Base-by-base conservation (phyloP, 2,888 invertebrate species). In the Synergus laeviventris region DNA sequence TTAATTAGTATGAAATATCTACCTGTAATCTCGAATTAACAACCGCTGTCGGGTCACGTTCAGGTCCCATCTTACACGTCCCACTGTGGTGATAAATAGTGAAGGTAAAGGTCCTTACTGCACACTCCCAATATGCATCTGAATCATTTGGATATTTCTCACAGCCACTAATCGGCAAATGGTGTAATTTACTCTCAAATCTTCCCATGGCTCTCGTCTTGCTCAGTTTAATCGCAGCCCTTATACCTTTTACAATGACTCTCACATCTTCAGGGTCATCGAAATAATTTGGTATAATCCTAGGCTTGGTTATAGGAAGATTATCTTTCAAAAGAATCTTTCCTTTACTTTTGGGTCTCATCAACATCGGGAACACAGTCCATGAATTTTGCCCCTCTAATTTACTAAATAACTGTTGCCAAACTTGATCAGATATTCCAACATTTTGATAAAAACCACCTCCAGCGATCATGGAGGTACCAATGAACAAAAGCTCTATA, bases 41-140 rank as follows among this genome's bases (percentile, higher is more conserved):
- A 0, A 95, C 94, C 0, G 94, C 94, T 0, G 91, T 89, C 0
- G 92, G 91, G 87, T 95, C 94, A 1, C 87, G 89, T 24, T 85
- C 86, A 0, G 94, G 93, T 0, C 94, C 95, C 95, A 95, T 95
- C 83, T 94, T 94, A 80, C 93, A 92, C 0, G 94, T 94, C 0
- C 94, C 93, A 31, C 89, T 89, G 82, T 94, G 94, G 87, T 95
- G 95, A 87, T 95, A 95, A 76, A 95, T 94, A 2, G 95, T 95
- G 82, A 94, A 93, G 0, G 94, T 94, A 81, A 95, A 93, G 89
- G 94, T 93, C 77, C 94, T 92, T 0, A 94, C 92, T 85, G 94
- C 93, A 85, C 96, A 96, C 42, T 93, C 93, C 91, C 95, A 95
- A 86, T 95, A 96, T 1, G 91, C 92, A 81, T 95, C 95, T 18